A percentile compares a stretch with the other conserved stretches of the same genome.
Conservation (phyloP, 1,140 invertebrate species). For the Oppia nitens region DNA sequence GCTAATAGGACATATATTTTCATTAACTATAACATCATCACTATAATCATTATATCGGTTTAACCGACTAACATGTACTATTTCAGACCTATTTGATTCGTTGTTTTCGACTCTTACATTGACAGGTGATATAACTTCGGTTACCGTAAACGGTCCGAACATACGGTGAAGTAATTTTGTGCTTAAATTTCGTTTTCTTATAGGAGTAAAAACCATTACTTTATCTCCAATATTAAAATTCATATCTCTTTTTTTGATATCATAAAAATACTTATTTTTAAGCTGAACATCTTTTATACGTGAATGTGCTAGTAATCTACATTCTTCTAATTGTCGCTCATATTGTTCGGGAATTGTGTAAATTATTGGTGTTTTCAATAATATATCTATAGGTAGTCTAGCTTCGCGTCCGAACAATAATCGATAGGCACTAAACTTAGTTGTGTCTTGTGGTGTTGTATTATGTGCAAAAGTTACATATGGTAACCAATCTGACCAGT, state of each 20-base stretch:
- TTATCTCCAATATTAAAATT: constrained; percentile 2
- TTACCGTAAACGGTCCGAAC: constrained; percentile 10
- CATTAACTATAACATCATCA: too few relatives aligned
- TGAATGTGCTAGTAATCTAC: not conserved
- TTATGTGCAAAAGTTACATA: constrained; percentile 32
- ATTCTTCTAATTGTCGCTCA: not conserved
- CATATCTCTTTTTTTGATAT: not conserved
- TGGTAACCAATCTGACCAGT: constrained; percentile 32
- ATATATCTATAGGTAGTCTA: constrained; percentile 2
- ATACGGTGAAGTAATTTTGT: constrained; percentile 15
- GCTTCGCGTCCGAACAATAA: constrained; percentile 30
- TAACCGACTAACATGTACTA: too few relatives aligned
- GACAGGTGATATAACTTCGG: too few relatives aligned
- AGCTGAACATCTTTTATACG: not conserved
- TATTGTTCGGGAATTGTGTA: not conserved
- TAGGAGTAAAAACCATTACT: constrained; percentile 13
- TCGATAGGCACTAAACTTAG: constrained; percentile 28
- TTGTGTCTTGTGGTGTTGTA: constrained; percentile 28
- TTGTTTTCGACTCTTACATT: too few relatives aligned
- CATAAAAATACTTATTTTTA: not conserved
- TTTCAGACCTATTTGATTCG: too few relatives aligned
- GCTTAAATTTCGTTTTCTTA: constrained; percentile 7
- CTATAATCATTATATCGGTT: too few relatives aligned
- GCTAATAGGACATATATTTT: too few relatives aligned
- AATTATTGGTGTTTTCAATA: not conserved